phyloP scores from a whole-genome alignment of 1,140 invertebrate species.

The Nautilus pompilius region DNA sequence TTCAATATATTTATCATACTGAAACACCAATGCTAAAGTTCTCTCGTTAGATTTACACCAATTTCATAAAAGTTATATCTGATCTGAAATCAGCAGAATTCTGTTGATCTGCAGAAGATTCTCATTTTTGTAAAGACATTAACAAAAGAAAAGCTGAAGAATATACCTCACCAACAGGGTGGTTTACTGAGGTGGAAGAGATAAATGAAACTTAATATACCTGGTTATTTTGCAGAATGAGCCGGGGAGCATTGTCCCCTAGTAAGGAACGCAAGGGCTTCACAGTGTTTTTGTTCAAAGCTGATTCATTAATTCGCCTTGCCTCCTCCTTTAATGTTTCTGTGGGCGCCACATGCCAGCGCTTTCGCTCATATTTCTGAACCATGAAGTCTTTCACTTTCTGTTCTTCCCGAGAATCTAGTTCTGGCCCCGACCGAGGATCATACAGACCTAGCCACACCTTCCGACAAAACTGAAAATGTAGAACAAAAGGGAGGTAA shows the following conservation, averaged over 20 bases:
- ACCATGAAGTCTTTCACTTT: conserved; percentile 87
- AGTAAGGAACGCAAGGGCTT: conserved; percentile 42
- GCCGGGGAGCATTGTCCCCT: conserved; percentile 36
- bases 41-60: no score
- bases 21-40: no score
- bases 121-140: no score
- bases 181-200: no score
- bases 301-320: conserved; percentile 41
- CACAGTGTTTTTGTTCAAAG: conserved; percentile 29
- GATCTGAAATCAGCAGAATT: no score
- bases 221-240: conserved; percentile 30
- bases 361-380: conserved; percentile 89
- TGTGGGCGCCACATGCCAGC: conserved; percentile 58
- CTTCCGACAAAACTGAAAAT: conserved; percentile 72
- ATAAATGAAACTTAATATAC: no score
- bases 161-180: no score
- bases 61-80: no score
- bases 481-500: conserved; percentile 17
- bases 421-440: conserved; percentile 40
- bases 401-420: conserved; percentile 78
- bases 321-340: conserved; percentile 50
- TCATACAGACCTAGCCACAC: conserved; percentile 87
- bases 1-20: no score
- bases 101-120: no score
- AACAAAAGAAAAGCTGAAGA: no score